These are phyloP conservation scores for Lagopus leucura DNA, from an alignment of 2,113 vertebrate genomes.

Conservation along the genomic window DNA sequence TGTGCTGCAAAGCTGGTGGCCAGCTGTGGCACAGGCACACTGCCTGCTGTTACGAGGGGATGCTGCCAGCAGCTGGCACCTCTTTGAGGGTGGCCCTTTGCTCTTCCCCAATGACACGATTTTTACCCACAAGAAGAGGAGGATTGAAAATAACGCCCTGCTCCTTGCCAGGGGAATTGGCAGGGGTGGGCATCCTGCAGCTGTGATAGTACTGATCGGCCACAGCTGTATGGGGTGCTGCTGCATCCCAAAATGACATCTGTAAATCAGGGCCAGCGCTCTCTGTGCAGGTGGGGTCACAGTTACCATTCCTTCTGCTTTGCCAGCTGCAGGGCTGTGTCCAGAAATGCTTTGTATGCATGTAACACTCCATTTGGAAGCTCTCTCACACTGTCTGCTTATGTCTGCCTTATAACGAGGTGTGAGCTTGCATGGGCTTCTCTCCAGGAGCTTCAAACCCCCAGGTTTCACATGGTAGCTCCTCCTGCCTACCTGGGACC, in stretches of 20 bases:
- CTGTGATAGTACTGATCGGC: rapidly evolving
- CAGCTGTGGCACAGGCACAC: background rate
- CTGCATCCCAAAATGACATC: background rate
- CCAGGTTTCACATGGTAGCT: background rate
- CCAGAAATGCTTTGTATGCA: background rate
- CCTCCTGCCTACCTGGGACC: constrained; percentile 53
- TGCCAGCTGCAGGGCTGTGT: background rate
- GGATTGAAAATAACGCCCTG: background rate
- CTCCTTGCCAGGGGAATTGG: background rate
- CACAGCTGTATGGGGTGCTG: background rate
- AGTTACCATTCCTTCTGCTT: background rate
- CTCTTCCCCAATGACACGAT: background rate
- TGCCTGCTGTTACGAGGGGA: background rate
- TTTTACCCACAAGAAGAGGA: background rate
- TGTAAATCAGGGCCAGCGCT: background rate
- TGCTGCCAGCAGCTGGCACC: background rate
- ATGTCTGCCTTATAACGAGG: background rate
- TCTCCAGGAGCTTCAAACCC: constrained; percentile 25
- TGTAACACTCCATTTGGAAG: rapidly evolving
- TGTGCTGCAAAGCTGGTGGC: background rate
- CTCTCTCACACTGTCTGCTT: background rate
- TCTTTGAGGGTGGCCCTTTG: background rate
- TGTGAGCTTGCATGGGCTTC: background rate
- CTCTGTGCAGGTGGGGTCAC: background rate
- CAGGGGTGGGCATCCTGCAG: background rate